phyloP scores from a whole-genome alignment of 2,797 vertebrate genomes.

The Centroberyx gerrardi region DNA sequence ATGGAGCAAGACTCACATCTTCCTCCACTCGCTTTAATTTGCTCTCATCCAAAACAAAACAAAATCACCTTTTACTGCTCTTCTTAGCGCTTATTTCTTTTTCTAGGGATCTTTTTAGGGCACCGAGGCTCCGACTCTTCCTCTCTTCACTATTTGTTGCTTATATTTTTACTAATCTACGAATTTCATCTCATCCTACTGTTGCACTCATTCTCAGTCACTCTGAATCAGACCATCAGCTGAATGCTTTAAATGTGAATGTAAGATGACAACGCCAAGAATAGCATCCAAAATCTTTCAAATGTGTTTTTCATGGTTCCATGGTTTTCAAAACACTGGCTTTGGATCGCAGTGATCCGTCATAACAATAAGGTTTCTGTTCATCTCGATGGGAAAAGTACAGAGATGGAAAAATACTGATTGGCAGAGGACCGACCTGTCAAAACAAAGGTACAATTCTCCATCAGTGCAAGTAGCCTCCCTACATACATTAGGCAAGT shows the following conservation, averaged over 20 bases:
- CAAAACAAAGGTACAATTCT: neutral
- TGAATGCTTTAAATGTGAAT: no score
- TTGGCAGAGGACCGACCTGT: neutral
- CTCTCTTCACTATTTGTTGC: no score
- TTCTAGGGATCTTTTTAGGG: no score
- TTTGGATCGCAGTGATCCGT: neutral
- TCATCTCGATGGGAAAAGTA: neutral
- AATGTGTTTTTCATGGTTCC: neutral
- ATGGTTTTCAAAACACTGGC: neutral
- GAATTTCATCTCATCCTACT: no score
- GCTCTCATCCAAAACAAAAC: neutral
- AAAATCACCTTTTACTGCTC: neutral
- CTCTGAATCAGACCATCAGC: no score
- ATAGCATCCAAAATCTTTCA: neutral
- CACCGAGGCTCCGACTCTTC: no score
- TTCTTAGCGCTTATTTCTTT: neutral
- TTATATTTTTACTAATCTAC: no score
- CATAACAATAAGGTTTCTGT: neutral
- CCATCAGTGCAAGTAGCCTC: neutral
- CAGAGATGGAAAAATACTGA: neutral
- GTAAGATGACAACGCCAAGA: no score
- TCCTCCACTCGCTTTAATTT: neutral
- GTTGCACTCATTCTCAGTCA: no score
- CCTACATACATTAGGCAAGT: no score
- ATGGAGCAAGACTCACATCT: neutral